Evolutionary conservation across 2,888 invertebrate genomes (phyloP), one percentile per base, ranked within the genome.

Genomic region (Helobdella robusta): DNA sequence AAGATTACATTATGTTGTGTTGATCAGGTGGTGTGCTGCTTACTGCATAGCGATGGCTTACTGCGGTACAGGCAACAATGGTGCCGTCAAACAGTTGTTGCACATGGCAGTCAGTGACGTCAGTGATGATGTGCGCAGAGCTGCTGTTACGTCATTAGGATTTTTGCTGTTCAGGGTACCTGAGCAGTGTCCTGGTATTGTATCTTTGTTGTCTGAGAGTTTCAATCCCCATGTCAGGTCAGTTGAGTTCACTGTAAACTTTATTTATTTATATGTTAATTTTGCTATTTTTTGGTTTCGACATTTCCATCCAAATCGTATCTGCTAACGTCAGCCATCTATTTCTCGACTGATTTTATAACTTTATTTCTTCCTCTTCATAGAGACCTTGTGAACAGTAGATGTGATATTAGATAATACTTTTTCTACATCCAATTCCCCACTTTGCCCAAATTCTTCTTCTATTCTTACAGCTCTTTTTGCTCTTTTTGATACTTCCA

Each of bases 41-140:
- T 95, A 95, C 82, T 95, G 95, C 0, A 84, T 98, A 64, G 97
- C 95, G 1, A 93, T 95, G 86, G 95, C 97, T 0, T 97, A 97
- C 79, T 93, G 92, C 78, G 98, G 98, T 32, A 93, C 94, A 15
- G 95, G 95, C 65, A 93, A 93, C 78, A 98, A 97, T 79, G 88
- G 89, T 77, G 97, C 97, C 1, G 94, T 97, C 75, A 60, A 93
- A 64, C 89, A 89, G 72, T 84, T 98, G 50, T 85, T 98, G 5
- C 94, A 94, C 78, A 91, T 94, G 66, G 95, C 97, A 46, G 97
- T 94, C 67, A 84, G 94, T 46, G 98, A 98, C 82, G 97, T 98
- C 0, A 97, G 97, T 77, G 94, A 98, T 77, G 98, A 98, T 81
- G 98, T 99, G 1, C 86, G 98, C 70, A 86, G 98, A 66, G 95